phyloP scores from a whole-genome alignment of 2,797 vertebrate species.

The Gobio occitaniae region DNA sequence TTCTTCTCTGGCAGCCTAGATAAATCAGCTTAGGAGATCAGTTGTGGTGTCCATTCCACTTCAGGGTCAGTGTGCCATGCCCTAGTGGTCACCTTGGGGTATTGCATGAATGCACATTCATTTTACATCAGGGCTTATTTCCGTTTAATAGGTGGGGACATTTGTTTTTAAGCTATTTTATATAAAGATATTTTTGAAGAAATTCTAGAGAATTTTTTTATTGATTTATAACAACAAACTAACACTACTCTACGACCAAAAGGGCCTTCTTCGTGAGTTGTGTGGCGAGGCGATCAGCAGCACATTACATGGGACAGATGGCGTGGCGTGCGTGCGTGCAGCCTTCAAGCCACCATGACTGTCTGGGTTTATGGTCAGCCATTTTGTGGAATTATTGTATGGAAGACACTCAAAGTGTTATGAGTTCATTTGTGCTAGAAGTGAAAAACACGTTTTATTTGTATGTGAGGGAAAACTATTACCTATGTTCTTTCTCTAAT shows the following conservation, averaged over 20 bases:
- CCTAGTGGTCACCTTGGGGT: conserved; percentile 61
- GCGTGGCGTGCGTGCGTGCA: conserved; percentile 49
- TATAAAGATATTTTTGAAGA: background rate
- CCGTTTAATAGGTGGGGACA: background rate
- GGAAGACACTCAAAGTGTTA: conserved; percentile 30
- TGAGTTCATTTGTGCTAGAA: background rate
- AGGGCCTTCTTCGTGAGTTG: conserved; percentile 40
- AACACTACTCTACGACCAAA: background rate
- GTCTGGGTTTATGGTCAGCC: conserved; percentile 63
- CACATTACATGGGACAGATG: conserved; percentile 60
- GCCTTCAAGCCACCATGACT: conserved; percentile 55
- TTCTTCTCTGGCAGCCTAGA: conserved; percentile 42
- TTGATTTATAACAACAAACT: background rate
- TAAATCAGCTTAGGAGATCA: conserved; percentile 61
- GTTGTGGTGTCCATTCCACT: conserved; percentile 47
- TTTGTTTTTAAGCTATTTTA: background rate
- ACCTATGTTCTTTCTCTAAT: background rate
- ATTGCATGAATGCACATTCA: conserved; percentile 41
- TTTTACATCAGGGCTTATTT: conserved; percentile 13
- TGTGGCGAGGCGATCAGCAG: conserved; percentile 43
- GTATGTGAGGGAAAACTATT: background rate
- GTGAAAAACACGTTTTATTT: background rate
- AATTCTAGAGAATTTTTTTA: background rate
- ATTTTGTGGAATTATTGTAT: conserved; percentile 63
- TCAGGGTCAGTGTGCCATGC: conserved; percentile 47